phyloP scores from a whole-genome alignment of 2,797 vertebrate species.

The Melopsittacus undulatus region DNA sequence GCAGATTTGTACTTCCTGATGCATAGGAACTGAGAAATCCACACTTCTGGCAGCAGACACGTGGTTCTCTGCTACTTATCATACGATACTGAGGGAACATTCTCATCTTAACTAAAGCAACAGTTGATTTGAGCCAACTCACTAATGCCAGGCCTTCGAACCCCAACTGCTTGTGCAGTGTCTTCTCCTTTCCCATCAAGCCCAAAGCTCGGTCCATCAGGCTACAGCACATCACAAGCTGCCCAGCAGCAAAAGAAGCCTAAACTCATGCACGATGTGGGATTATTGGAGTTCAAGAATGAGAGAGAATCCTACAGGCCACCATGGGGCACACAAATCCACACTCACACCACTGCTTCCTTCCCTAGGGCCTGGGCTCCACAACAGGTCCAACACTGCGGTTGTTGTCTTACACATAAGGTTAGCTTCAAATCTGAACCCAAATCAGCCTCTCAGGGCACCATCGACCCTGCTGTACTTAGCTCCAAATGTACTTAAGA shows the following conservation, averaged over 20 bases:
- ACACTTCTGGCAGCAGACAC: neutral
- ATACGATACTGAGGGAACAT: neutral
- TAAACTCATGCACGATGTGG: neutral
- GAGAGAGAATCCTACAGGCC: neutral
- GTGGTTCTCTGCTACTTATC: neutral
- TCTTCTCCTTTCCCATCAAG: neutral
- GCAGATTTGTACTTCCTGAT: neutral
- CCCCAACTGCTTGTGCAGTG: accelerated
- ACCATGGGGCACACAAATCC: neutral
- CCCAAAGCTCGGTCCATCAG: accelerated
- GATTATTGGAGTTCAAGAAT: neutral
- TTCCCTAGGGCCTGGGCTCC: neutral
- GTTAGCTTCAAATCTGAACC: neutral
- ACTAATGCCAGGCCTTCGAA: neutral
- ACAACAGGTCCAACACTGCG: neutral
- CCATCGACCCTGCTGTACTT: neutral
- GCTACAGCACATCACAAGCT: neutral
- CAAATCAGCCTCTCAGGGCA: neutral
- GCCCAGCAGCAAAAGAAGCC: neutral
- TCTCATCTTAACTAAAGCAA: neutral
- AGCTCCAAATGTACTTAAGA: neutral
- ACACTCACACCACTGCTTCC: neutral
- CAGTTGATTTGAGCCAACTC: neutral
- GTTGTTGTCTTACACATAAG: neutral
- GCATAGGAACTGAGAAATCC: neutral